Evolutionary conservation across 64 coral and sea anemone species (phyloP).

Genomic region (Pachyseris speciosa): DNA sequence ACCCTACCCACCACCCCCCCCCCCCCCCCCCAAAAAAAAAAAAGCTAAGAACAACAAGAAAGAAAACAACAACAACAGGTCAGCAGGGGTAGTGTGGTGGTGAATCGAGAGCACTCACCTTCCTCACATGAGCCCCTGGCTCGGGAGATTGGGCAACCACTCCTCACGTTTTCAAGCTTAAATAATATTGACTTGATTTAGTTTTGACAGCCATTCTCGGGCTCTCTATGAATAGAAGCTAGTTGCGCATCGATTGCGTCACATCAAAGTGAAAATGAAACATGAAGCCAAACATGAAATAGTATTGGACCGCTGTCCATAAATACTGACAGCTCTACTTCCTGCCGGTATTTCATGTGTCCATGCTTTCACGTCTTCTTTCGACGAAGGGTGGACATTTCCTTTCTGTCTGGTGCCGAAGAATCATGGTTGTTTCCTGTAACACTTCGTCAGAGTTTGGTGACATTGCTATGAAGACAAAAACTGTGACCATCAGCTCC

Average conservation of each 20-base stretch:
- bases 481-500: conserved; percentile 59
- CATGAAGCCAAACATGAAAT: not conserved
- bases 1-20: no score
- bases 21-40: no score
- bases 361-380: not conserved
- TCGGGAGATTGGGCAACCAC: no score
- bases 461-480: conserved; percentile 49
- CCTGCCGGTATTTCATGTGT: not conserved
- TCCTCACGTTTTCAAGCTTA: no score
- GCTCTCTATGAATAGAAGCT: no score
- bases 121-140: no score
- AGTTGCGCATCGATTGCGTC: not conserved
- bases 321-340: not conserved
- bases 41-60: no score
- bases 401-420: not conserved
- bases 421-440: not conserved
- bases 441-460: conserved; percentile 5
- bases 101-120: no score
- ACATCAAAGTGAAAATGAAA: not conserved
- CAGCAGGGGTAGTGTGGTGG: no score
- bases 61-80: no score
- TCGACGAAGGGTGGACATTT: not conserved
- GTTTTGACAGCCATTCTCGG: no score
- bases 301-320: not conserved
- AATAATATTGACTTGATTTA: no score